These are phyloP conservation scores for Hypomecis atomaria DNA, from an alignment of 2,888 invertebrate species.

Conservation along the genomic window DNA sequence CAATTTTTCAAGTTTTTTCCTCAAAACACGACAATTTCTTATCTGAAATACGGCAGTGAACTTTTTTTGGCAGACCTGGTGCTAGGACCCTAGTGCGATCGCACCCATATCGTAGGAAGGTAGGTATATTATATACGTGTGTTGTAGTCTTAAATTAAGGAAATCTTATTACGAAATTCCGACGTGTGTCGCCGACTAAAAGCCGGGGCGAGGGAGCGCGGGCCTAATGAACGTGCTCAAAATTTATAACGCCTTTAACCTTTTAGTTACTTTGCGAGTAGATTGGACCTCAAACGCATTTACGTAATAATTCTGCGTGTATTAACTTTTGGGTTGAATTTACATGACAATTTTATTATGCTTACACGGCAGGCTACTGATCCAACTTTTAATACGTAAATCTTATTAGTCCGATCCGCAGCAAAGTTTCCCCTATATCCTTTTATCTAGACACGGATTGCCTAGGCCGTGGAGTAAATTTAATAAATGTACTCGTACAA, in stretches of 20 bases:
- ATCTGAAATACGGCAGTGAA: too few relatives aligned
- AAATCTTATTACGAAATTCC: constrained; percentile 83
- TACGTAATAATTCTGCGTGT: constrained; percentile 46
- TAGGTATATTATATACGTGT: constrained; percentile 36
- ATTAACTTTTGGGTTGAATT: constrained; percentile 12
- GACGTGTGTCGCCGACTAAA: constrained; percentile 77
- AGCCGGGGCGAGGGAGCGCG: constrained; percentile 67
- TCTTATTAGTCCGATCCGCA: too few relatives aligned
- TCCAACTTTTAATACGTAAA: too few relatives aligned
- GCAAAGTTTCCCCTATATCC: too few relatives aligned
- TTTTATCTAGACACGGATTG: too few relatives aligned
- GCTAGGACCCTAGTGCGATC: constrained; percentile 14
- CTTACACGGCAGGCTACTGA: background rate
- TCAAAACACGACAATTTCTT: too few relatives aligned
- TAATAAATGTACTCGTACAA: too few relatives aligned
- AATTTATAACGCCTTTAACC: constrained; percentile 80
- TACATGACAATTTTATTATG: constrained; percentile 1
- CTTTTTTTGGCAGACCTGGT: too few relatives aligned
- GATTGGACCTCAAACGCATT: constrained; percentile 65
- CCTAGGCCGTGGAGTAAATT: too few relatives aligned
- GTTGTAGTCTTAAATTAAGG: constrained; percentile 76
- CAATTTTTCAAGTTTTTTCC: too few relatives aligned
- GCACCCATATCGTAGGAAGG: constrained; percentile 10
- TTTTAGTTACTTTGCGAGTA: constrained; percentile 70
- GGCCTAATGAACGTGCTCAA: constrained; percentile 79